These are phyloP conservation scores for Leuctra nigra DNA, from an alignment of 2,888 invertebrate species.

Conservation along the genomic window DNA sequence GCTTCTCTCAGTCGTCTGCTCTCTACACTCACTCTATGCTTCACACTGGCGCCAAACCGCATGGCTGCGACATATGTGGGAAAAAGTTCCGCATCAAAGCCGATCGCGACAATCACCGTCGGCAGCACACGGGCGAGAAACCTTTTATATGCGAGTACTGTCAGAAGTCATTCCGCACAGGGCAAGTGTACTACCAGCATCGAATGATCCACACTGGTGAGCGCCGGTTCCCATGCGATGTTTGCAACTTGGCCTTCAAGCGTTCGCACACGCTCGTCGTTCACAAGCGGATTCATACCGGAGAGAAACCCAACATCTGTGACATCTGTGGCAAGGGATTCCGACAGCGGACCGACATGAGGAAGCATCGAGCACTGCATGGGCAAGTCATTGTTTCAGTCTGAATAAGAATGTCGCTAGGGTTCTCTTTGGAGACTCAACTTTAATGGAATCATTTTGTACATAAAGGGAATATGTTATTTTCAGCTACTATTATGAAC, in stretches of 20 bases:
- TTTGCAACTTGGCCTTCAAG: slow-evolving; percentile 29
- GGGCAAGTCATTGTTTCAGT: too few relatives aligned
- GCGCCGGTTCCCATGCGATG: slow-evolving; percentile 28
- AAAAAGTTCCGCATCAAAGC: slow-evolving; percentile 21
- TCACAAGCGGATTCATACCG: slow-evolving; percentile 29
- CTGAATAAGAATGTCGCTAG: too few relatives aligned
- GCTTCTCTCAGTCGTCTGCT: slow-evolving; percentile 28
- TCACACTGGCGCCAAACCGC: slow-evolving; percentile 29
- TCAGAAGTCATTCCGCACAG: slow-evolving; percentile 27
- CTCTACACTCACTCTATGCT: slow-evolving; percentile 27
- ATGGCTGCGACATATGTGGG: slow-evolving; percentile 28
- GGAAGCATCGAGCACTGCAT: slow-evolving; percentile 24
- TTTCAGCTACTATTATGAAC: too few relatives aligned
- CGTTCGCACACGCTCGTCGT: slow-evolving; percentile 29
- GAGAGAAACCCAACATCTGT: slow-evolving; percentile 29
- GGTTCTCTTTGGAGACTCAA: too few relatives aligned
- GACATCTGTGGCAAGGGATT: slow-evolving; percentile 29
- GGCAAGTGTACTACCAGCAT: slow-evolving; percentile 28
- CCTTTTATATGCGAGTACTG: slow-evolving; percentile 30
- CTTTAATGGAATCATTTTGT: too few relatives aligned
- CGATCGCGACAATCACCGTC: slow-evolving; percentile 29
- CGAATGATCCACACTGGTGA: slow-evolving; percentile 30
- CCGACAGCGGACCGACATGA: slow-evolving; percentile 28
- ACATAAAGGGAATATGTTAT: too few relatives aligned
- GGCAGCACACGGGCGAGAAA: slow-evolving; percentile 30